Evolutionary conservation across 1,140 invertebrate genomes (phyloP).

Genomic region (Drosophila sulfurigaster): DNA sequence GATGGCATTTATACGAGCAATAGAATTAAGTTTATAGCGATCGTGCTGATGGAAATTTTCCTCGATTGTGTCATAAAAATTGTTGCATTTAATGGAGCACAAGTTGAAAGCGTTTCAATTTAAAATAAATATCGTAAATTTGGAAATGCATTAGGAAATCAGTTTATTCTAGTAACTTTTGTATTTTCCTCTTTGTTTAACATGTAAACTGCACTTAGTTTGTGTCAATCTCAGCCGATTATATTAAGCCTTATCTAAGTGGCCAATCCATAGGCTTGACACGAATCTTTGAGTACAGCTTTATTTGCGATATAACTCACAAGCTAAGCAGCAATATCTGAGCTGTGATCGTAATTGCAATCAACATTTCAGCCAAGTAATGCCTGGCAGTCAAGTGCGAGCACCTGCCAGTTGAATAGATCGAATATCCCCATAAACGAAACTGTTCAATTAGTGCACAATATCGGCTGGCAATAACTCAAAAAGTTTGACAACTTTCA

Average conservation of each 20-base stretch:
- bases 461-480: constrained; percentile 50
- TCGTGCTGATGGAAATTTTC: constrained; percentile 30
- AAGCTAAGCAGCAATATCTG: constrained; percentile 12
- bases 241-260: constrained; percentile 11
- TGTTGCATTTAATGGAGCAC: constrained; percentile 4
- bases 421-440: constrained; percentile 19
- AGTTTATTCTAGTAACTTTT: neutral
- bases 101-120: constrained; percentile 14
- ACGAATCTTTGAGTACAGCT: neutral
- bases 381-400: constrained; percentile 13
- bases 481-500: constrained; percentile 70
- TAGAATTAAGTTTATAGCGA: constrained; percentile 46
- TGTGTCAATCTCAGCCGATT: constrained; percentile 9
- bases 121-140: constrained; percentile 3
- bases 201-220: neutral
- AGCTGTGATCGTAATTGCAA: constrained; percentile 37
- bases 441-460: constrained; percentile 55
- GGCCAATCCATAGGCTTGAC: no score
- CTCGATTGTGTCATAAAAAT: neutral
- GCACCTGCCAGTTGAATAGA: constrained; percentile 58
- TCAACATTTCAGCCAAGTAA: constrained; percentile 11
- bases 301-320: constrained; percentile 15
- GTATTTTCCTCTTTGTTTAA: neutral
- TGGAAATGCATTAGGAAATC: neutral
- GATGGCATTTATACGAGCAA: constrained; percentile 38